Evolutionary conservation across 1,140 invertebrate species (phyloP), one percentile per base, ranked within the genome.

Genomic region (Rhagoletis pomonella): DNA sequence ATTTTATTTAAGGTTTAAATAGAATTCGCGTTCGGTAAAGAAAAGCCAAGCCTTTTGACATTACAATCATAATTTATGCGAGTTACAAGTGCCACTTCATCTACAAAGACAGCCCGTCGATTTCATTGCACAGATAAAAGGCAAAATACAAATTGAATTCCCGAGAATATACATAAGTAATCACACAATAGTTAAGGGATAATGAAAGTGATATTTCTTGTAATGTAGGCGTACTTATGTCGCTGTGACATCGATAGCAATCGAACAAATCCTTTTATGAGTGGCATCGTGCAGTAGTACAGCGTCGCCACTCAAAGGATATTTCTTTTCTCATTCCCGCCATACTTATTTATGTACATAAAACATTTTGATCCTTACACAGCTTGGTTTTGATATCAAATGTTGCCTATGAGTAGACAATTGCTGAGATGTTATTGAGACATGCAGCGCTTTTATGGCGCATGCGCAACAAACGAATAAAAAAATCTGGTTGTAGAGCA

Each of bases 231-330:
- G 81, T 85, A 58, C 29, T 29, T 29, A 29, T 3, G 29, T 3
- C 81, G 81, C 81, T 50, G 81, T 19, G 29, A 85, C 81, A 58
- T 29, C 9, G 81, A 85, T 85, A 59, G 81, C 81, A 10, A 85
- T 85, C 81, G 81, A 29, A 85, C 6, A 85, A 85, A 85, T 85
- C 81, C 81, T 85, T 85, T 85, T 85, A 85, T 59, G n/a, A 59
- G 39, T 44, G 39, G 67, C 12, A 12, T 17, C 17, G 44, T 55
- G 29, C 29, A 29, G 29, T 29, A 29, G 29, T 73, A 12, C 5
- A 10, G 29, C 67, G 44, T 39, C 42, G 14, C 42, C 4, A 39
- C 67, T 73, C 17, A 73, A 67, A 73, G 42, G 67, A 73, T 44
- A 55, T 55, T 55, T 10, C 5, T 55, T 55, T 55, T 55, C 1